A percentile compares a stretch with the other conserved stretches of the same genome.
phyloP scores from a whole-genome alignment of 2,797 vertebrate species.

The Hemitrygon akajei region DNA sequence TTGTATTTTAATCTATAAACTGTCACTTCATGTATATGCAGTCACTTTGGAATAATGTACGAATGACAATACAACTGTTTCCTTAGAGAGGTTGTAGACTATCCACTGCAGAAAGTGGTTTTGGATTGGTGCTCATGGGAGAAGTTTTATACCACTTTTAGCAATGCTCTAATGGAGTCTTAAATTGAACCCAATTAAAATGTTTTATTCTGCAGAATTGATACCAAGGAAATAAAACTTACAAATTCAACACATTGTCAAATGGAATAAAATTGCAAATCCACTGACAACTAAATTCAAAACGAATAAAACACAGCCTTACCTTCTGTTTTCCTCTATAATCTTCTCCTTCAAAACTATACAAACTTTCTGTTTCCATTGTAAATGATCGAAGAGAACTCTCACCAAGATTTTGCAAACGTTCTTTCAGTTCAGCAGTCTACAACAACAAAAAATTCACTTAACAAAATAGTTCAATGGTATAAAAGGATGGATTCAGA shows the following conservation, averaged over 20 bases:
- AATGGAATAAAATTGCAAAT: background rate
- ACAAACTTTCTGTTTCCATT: slow-evolving; percentile 76
- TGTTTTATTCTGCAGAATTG: background rate
- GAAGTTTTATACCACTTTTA: background rate
- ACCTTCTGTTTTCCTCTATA: slow-evolving; percentile 83
- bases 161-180: background rate
- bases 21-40: background rate
- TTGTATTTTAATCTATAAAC: background rate
- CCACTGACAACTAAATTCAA: background rate
- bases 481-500: background rate
- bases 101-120: background rate
- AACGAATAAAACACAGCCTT: slow-evolving; percentile 38
- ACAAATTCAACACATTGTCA: background rate
- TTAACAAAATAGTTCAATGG: background rate
- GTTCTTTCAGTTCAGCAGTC: slow-evolving; percentile 80
- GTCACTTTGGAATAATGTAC: background rate
- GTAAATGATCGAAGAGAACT: slow-evolving; percentile 74
- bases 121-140: background rate
- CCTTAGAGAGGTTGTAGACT: background rate
- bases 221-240: background rate
- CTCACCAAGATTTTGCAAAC: slow-evolving; percentile 74
- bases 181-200: background rate
- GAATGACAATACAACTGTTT: background rate
- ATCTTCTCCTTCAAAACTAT: slow-evolving; percentile 83
- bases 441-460: slow-evolving; percentile 43